A percentile compares a stretch with the other conserved stretches of the same genome.
These are phyloP conservation scores for Dendronephthya gigantea DNA, from an alignment of 64 coral and sea anemone genomes.

Conservation along the genomic window DNA sequence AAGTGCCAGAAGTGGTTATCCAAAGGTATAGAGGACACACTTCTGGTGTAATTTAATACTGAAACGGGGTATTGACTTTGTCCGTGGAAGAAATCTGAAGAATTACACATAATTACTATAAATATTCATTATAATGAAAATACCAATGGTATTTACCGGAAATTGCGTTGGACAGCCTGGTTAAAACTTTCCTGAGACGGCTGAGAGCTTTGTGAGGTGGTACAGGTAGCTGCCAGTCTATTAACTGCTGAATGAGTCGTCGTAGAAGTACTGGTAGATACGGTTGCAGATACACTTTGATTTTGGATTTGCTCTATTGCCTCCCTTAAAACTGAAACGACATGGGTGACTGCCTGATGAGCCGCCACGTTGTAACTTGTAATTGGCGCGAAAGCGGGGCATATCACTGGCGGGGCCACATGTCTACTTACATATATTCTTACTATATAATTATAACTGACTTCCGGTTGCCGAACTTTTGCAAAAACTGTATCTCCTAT, in stretches of 20 bases:
- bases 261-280: background rate
- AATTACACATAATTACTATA: background rate
- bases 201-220: background rate
- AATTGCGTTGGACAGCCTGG: background rate
- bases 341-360: background rate
- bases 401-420: no score
- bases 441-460: no score
- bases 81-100: background rate
- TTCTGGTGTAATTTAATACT: background rate
- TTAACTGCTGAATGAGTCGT: background rate
- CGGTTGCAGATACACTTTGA: background rate
- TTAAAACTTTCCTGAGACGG: background rate
- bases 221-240: background rate
- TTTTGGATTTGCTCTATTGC: background rate
- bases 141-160: background rate
- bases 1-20: background rate
- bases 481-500: background rate
- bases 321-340: background rate
- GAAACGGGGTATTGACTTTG: background rate
- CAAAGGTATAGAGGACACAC: background rate
- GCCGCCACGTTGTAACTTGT: background rate
- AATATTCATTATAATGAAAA: background rate
- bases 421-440: background rate
- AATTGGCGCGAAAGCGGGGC: background rate
- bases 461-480: background rate